Base-by-base conservation (phyloP, 2,888 invertebrate species). In the Polydrusus cervinus region DNA sequence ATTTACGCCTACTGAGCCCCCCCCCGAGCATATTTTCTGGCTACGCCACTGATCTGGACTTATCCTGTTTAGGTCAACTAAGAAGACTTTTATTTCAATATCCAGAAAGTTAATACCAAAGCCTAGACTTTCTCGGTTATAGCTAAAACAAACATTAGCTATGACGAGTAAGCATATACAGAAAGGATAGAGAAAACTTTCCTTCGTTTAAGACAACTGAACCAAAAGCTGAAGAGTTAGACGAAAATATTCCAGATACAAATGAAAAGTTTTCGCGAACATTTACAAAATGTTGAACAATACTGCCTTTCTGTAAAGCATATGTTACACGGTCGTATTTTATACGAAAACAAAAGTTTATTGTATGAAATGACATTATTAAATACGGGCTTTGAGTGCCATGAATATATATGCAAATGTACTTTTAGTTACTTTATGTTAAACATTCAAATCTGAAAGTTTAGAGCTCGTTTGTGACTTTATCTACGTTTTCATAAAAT, bases 221-320 rank as follows among this genome's bases (percentile, higher is more conserved):
- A 57, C 34, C 14, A 57, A 34, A 57, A 57, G 34, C 14, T 34
- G 8, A 70, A 70, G 57, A 47, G 61, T 10, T 25, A 61, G 49
- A 61, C 61, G 61, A 61, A 49, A 60, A 70, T 49, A 49, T 70
- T 70, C 69, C 47, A 70, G 70, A 61, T 62, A 70, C 20, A 70
- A 70, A 62, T 70, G 40, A 61, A 62, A 70, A 70, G 51, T 70
- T 69, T 61, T 51, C 70, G 51, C 40, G n/a, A 70, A 20, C 61
- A 16, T 61, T 70, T 25, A 62, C 51, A 62, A 70, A 70, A 70
- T 62, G 70, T 70, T 70, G 38, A 61, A 70, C 70, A 70, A 70
- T 51, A 40, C 51, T n/a, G 51, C 30, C 60, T 47, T 25, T 25
- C 64, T 49, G 64, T 49, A 49, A 14, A 30, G 62, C 61, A 70